phyloP scores from a whole-genome alignment of 2,888 invertebrate species.

The Malthinus seriepunctatus region DNA sequence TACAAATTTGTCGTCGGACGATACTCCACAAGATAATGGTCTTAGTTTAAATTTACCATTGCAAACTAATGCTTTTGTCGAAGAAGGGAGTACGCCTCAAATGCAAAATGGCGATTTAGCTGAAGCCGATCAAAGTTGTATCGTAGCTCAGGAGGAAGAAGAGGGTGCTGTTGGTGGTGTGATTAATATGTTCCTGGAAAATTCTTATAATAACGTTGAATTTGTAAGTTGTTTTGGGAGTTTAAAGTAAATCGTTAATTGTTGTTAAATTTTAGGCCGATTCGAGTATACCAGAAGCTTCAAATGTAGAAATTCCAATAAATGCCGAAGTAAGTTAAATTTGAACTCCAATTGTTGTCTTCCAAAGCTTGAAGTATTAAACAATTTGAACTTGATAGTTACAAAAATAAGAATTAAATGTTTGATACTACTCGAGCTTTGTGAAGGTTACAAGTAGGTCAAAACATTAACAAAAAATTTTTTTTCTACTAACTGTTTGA shows the following conservation, averaged over 20 bases:
- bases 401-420: too few relatives aligned
- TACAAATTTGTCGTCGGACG: slow-evolving; percentile 43
- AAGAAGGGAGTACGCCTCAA: slow-evolving; percentile 50
- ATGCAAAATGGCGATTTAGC: slow-evolving; percentile 76
- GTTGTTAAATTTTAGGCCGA: slow-evolving; percentile 29
- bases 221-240: slow-evolving; percentile 9
- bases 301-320: slow-evolving; percentile 40
- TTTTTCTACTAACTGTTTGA: slow-evolving; percentile 1
- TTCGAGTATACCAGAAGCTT: slow-evolving; percentile 37
- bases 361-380: too few relatives aligned
- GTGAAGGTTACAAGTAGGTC: too few relatives aligned
- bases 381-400: too few relatives aligned
- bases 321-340: slow-evolving; percentile 41
- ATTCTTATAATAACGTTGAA: background rate
- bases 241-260: background rate
- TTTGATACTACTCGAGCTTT: too few relatives aligned
- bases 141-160: slow-evolving; percentile 45
- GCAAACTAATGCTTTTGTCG: slow-evolving; percentile 52
- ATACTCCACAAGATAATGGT: slow-evolving; percentile 17
- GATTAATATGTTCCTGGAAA: slow-evolving; percentile 33
- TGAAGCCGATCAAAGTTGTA: slow-evolving; percentile 78
- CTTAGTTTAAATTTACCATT: slow-evolving; percentile 36
- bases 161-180: slow-evolving; percentile 54
- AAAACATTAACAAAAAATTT: too few relatives aligned
- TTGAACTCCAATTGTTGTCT: background rate